Evolutionary conservation across 1,140 invertebrate species (phyloP), one percentile per base, ranked within the genome.

Genomic region (Papilio aristodemus): DNA sequence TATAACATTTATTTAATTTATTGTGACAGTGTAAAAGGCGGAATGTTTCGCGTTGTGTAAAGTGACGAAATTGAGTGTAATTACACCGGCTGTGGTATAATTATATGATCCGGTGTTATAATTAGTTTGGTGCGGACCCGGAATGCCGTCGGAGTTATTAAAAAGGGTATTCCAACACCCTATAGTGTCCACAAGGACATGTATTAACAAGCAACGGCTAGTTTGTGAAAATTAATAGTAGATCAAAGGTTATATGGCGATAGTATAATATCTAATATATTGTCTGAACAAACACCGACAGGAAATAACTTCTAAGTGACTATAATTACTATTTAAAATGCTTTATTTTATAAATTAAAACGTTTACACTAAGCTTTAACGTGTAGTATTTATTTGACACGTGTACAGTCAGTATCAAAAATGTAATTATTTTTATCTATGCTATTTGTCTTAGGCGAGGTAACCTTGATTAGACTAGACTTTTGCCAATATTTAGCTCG

Each of bases 41-140:
- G 19, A 25, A 22, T 54, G 10, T 54, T 54, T 9, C 11, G 46
- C 19, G 22, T 54, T 54, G 46, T 54, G 46, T 54, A 54, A 62
- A 62, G 59, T 39, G 59, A 38, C 14, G 17, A 62, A 37, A 62
- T 62, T 62, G 59, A 19, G 59, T 62, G n/a, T 62, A 62, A 62
- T 62, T 62, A 62, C 32, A 37, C 59, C n/a, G 17, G 32, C 36
- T 17, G n/a, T 38, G 14, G 14, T 62, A 36, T 38, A 62, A 62
- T 62, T 62, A 38, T 36, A 62, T 62, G 59, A 62, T 62, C 59
- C 59, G 59, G 59, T 62, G 19, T 62, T 62, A 36, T 36, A 62
- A 62, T 62, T 62, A 38, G 32, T 62, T 37, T n/a, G 14, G 19
- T 17, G 27, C 14, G 4, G 14, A 37, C 14, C 32, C 59, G 32